phyloP scores from a whole-genome alignment of 2,888 invertebrate species.

The Iphiclides podalirius region DNA sequence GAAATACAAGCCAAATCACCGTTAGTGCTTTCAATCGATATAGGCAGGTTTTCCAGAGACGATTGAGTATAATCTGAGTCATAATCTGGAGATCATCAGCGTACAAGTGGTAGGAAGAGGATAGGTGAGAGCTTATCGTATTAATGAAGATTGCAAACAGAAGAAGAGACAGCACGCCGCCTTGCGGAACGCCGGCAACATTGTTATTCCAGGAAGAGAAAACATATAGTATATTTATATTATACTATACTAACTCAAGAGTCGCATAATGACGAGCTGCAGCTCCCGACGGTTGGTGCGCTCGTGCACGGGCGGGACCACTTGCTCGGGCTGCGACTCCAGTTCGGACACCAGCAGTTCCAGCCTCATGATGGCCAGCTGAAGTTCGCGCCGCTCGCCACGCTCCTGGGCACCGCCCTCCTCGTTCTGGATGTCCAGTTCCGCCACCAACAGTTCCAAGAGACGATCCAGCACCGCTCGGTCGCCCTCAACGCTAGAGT shows the following conservation, averaged over 20 bases:
- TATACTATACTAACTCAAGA: constrained; percentile 84
- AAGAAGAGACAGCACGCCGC: no score
- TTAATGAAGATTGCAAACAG: no score
- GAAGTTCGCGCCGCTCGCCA: constrained; percentile 88
- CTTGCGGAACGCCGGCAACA: no score
- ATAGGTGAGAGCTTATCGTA: no score
- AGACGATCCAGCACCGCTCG: constrained; percentile 87
- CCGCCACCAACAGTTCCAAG: constrained; percentile 85
- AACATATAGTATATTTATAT: no score
- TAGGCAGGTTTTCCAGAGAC: no score
- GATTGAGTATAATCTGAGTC: no score
- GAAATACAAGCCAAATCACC: no score
- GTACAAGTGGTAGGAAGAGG: no score
- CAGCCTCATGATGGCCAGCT: constrained; percentile 91
- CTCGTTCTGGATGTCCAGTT: constrained; percentile 82
- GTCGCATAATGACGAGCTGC: constrained; percentile 91
- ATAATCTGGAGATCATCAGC: no score
- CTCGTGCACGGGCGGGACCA: constrained; percentile 76
- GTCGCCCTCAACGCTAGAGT: constrained; percentile 91
- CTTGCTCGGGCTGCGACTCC: constrained; percentile 77
- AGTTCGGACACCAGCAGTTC: constrained; percentile 86
- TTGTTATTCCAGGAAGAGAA: no score
- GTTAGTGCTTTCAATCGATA: no score
- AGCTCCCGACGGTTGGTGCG: constrained; percentile 90
- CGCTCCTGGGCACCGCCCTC: constrained; percentile 69